Base-by-base conservation (phyloP, 1,140 invertebrate genomes). In the Ceratosolen fusciceps region DNA sequence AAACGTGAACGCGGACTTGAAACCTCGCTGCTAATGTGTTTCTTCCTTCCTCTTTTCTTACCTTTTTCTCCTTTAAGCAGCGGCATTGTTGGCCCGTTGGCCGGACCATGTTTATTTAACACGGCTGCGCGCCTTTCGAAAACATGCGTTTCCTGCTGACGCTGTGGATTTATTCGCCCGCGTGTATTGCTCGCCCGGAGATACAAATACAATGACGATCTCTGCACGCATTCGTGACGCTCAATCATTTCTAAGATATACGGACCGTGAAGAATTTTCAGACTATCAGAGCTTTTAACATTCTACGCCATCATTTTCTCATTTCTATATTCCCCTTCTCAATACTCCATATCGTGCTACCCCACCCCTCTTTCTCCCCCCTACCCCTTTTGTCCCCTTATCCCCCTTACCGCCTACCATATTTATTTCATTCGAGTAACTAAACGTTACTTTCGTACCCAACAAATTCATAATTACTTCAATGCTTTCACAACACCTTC, bases 71-170 rank as follows among this genome's bases (percentile, higher is more conserved):
- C n/a, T 37, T 65, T 65, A 37, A 37, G 19, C 16, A 8, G 19
- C 34, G 74, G 47, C 73, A 75, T 75, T 65, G 47, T 67, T 75
- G 60, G 49, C 47, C 26, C 34, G 58, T 67, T 8, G 31, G 2
- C n/a, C 12, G 29, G 47, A 56, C 34, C 39, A 70, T 77, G 74
- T 77, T 76, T 77, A 70, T 77, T 77, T 77, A 68, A 68, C 62
- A 39, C 49, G 47, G 62, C 19, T 37, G 26, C 21, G 74, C 3
- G 31, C 49, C 47, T 37, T 54, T 56, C 5, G 39, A 26, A 77
- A 65, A 26, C 74, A 43, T n/a, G 65, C 65, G 26, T 77, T 68
- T 68, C 62, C 74, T 75, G 60, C 58, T n/a, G 14, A 58, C 34
- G n/a, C 37, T 21, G 60, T 37, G 1, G 39, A 60, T 60, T 60